Base-by-base conservation (phyloP, 2,797 vertebrate genomes). In the Lacerta bilineata region DNA sequence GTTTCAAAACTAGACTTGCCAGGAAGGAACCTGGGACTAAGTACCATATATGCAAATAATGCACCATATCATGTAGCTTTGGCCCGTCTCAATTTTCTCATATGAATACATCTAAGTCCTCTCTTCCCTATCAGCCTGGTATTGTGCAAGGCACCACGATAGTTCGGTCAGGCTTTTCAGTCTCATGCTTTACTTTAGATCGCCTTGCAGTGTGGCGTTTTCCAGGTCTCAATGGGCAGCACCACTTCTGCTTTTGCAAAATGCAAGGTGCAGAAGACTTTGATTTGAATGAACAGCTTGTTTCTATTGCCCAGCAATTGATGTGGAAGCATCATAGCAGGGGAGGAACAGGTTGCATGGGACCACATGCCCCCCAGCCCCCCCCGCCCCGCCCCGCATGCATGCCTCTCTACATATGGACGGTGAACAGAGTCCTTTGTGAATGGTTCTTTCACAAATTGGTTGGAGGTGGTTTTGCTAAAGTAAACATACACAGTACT, bases 371-470 rank as follows among this genome's bases (percentile, higher is more conserved):
- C 50, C 13, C 50, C 11, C 46, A 33, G 33, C 33, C 33, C 33
- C 33, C 33, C 33, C 33, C 33, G 33, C 46, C 46, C 50, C 50
- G 3, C 11, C 50, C 3, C 2, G 1, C 13, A 74, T 23, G 61
- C 61, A 64, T 8, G 17, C 61, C 46, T 75, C 50, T 61, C 50
- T 27, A 33, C 46, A 59, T 29, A 20, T 8, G 50, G 7, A 59
- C n/a, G 3, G 88, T 71, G 5, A 79, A 69, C 43, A 88, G 39
- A 90, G 89, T 72, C 0, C 79, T 92, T 83, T 84, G 82, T 83
- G 27, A 84, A 39, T 80, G 59, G 29, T 77, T 0, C 9, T 86
- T 36, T 84, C 17, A 87, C 7, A 72, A 64, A 91, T 87, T 75
- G 46, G 17, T 81, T 25, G 23, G 2, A 87, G 90, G 84, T 17